Percentiles rank a stretch among this genome's conserved stretches.
Conservation (phyloP, 2,113 vertebrate species). For the Centropus bengalensis region DNA sequence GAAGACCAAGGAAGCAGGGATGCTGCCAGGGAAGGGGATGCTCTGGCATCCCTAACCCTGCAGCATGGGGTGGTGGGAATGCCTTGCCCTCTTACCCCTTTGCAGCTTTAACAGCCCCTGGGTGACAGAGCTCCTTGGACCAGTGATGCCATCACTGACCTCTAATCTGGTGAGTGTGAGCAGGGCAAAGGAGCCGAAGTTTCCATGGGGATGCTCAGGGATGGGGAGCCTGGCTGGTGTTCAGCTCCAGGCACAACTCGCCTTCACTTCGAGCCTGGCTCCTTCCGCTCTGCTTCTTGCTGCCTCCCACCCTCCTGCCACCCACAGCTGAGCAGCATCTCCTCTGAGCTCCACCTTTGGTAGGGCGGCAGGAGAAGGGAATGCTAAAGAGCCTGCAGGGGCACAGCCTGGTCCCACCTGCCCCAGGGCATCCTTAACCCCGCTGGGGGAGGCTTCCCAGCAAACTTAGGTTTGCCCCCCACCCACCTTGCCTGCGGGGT, state of each 20-base stretch:
- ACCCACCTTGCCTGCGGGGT: rapidly evolving
- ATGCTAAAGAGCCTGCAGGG: background rate
- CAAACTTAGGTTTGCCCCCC: background rate
- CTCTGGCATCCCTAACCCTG: background rate
- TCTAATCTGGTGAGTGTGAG: background rate
- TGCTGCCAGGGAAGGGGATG: background rate
- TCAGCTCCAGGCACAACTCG: conserved; percentile 48
- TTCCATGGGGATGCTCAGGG: conserved; percentile 46
- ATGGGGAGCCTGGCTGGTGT: background rate
- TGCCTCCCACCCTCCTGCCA: background rate
- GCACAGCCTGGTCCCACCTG: background rate
- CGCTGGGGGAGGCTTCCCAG: background rate
- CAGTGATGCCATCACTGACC: background rate
- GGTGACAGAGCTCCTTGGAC: rapidly evolving
- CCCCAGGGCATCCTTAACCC: background rate
- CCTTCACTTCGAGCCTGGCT: background rate
- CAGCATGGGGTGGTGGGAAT: background rate
- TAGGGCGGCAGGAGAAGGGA: background rate
- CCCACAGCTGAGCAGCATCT: background rate
- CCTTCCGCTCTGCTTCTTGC: conserved; percentile 51
- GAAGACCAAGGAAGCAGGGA: background rate
- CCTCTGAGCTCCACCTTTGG: background rate
- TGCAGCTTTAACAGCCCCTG: background rate
- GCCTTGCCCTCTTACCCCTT: rapidly evolving
- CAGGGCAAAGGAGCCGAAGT: background rate